phyloP scores from a whole-genome alignment of 2,797 vertebrate species.

The Diplodus puntazzo region DNA sequence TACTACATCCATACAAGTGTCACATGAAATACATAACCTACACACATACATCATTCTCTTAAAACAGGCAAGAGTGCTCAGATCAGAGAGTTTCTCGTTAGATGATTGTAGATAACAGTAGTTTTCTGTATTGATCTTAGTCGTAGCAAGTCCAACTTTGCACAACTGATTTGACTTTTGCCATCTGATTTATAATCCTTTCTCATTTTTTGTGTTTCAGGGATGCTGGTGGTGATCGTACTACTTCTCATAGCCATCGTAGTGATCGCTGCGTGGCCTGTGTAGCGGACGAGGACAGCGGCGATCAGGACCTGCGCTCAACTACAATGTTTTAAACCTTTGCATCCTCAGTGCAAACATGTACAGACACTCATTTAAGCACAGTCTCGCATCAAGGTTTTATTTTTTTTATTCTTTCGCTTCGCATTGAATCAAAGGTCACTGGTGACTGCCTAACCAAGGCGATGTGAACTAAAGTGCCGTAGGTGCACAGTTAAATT shows the following conservation, averaged over 20 bases:
- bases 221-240: constrained; percentile 96
- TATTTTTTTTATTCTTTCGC: constrained; percentile 10
- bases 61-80: neutral
- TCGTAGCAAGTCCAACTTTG: neutral
- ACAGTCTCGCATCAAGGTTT: constrained; percentile 20
- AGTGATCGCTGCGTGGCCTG: constrained; percentile 92
- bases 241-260: constrained; percentile 94
- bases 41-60: neutral
- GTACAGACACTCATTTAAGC: constrained; percentile 4
- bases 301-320: constrained; percentile 6
- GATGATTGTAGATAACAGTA: neutral
- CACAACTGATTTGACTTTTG: neutral
- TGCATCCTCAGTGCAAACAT: constrained; percentile 15
- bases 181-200: constrained; percentile 8
- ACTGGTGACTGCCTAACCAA: neutral
- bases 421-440: constrained; percentile 12
- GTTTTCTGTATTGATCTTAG: neutral
- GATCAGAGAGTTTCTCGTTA: neutral
- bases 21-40: neutral
- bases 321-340: neutral
- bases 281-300: constrained; percentile 62
- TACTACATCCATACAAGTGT: neutral
- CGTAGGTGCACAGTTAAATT: neutral
- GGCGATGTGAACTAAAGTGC: constrained; percentile 25
- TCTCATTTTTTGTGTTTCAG: constrained; percentile 75